Percentiles rank a stretch among this genome's conserved stretches.
These are phyloP conservation scores for Poecilia wingei DNA, from an alignment of 2,797 vertebrate genomes.

Conservation along the genomic window DNA sequence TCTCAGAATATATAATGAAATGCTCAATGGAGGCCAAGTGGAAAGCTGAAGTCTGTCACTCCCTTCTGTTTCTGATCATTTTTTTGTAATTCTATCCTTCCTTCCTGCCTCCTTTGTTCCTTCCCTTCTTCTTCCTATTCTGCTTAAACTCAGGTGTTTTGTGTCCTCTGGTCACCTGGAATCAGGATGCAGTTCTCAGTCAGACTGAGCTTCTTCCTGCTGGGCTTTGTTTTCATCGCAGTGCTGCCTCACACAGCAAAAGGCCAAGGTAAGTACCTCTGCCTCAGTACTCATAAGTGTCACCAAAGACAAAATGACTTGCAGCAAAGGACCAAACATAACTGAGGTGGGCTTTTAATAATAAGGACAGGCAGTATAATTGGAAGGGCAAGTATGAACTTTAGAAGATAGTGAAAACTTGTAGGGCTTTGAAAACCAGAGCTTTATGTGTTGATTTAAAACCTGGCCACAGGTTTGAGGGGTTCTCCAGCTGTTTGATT, in stretches of 20 bases:
- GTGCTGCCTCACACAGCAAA: conserved; percentile 71
- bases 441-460: not conserved
- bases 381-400: not conserved
- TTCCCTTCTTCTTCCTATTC: not conserved
- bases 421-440: no score
- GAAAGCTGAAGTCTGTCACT: not conserved
- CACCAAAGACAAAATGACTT: not conserved
- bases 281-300: not conserved
- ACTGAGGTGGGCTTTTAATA: conserved; percentile 4
- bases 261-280: conserved; percentile 84
- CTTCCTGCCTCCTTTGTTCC: not conserved
- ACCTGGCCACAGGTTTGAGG: not conserved
- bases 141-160: conserved; percentile 35
- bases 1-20: not conserved
- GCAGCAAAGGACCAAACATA: not conserved
- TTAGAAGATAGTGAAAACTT: not conserved
- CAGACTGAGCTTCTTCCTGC: conserved; percentile 62
- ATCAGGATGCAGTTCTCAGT: conserved; percentile 70
- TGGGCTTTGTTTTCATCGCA: conserved; percentile 67
- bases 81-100: not conserved
- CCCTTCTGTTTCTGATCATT: not conserved
- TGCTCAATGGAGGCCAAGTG: not conserved
- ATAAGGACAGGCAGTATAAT: not conserved
- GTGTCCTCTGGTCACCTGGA: conserved; percentile 48
- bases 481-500: not conserved